Evolutionary conservation across 2,888 invertebrate genomes (phyloP), one percentile per base, ranked within the genome.

Genomic region (Octonoba sinensis): DNA sequence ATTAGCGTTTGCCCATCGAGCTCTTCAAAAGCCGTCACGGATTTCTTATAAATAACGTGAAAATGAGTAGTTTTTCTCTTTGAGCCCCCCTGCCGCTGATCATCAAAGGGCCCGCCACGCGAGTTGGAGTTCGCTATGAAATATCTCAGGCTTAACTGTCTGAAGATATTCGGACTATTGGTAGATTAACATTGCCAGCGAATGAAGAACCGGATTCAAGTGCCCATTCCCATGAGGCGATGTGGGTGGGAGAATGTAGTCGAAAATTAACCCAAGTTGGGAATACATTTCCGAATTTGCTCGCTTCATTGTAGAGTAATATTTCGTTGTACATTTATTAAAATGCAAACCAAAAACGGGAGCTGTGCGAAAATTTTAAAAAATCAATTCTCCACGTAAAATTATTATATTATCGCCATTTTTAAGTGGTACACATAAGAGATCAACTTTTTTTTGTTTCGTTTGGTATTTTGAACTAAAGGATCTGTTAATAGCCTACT

Each of bases 21-120:
- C 20, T 15, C 20, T 67, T 62, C 27, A 27, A 62, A 59, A 59
- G 24, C 22, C 67, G 67, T 81, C 79, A 81, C 79, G 79, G 79
- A 81, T 73, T 81, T 73, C 79, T 81, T 81, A 74, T 81, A 81
- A 81, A 81, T 81, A 81, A 73, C 67, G 56, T 49, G 22, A 54
- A 67, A 64, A 64, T 67, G 72, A 81, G 62, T 46, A 56, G 65
- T 47, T 47, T 78, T 77, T 69, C 64, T 22, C 67, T 77, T 62
- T 22, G 12, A 46, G 44, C 64, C 44, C 57, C 44, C 18, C 15
- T 59, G 49, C 57, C 54, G 66, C 59, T 51, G 60, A 15, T 46
- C 51, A 24, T 72, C 72, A 72, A 79, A 72, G 78, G 54, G 20
- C 46, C 78, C 78, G 78, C 78, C 65, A 15, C 24, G 22, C 51